These are phyloP conservation scores for Itoplectis maculator DNA, from an alignment of 2,888 invertebrate genomes.

Conservation along the genomic window DNA sequence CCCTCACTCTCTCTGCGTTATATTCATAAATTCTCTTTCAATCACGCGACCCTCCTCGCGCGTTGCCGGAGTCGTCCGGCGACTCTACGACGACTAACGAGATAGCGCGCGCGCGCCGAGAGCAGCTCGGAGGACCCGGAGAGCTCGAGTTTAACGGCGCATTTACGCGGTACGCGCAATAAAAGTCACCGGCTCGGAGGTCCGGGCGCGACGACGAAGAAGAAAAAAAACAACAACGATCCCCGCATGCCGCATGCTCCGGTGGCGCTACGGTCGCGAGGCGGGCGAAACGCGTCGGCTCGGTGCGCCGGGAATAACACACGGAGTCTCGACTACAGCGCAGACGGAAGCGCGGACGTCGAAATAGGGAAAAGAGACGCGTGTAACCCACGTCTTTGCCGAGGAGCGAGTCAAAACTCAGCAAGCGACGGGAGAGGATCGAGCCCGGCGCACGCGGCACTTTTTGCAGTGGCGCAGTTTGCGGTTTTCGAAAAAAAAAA, in stretches of 20 bases:
- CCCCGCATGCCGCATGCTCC: conserved; percentile 38
- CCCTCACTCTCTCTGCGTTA: conserved; percentile 39
- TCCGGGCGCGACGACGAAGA: conserved; percentile 72
- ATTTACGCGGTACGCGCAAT: conserved; percentile 81
- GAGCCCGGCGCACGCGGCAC: conserved; percentile 73
- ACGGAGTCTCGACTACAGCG: no score
- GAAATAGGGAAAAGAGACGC: conserved; percentile 13
- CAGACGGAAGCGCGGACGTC: no score
- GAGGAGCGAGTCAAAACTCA: no score
- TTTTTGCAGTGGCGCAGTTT: conserved; percentile 81
- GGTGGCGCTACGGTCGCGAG: conserved; percentile 33
- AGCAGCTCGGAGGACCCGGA: no score
- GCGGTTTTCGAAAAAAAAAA: conserved; percentile 77
- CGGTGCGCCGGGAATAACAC: no score
- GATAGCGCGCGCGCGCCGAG: conserved; percentile 72
- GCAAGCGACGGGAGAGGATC: conserved; percentile 4
- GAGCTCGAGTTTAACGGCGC: conserved; percentile 75
- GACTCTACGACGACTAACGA: conserved; percentile 71
- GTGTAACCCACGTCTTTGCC: no score
- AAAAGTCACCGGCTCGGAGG: conserved; percentile 79
- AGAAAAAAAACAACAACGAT: conserved; percentile 44
- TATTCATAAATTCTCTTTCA: conserved; percentile 69
- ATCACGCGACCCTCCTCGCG: no score
- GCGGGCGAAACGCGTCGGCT: conserved; percentile 35
- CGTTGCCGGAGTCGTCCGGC: conserved; percentile 39